A percentile compares a stretch with the other conserved stretches of the same genome.
phyloP scores from a whole-genome alignment of 1,140 invertebrate species.

The Danaus plexippus region DNA sequence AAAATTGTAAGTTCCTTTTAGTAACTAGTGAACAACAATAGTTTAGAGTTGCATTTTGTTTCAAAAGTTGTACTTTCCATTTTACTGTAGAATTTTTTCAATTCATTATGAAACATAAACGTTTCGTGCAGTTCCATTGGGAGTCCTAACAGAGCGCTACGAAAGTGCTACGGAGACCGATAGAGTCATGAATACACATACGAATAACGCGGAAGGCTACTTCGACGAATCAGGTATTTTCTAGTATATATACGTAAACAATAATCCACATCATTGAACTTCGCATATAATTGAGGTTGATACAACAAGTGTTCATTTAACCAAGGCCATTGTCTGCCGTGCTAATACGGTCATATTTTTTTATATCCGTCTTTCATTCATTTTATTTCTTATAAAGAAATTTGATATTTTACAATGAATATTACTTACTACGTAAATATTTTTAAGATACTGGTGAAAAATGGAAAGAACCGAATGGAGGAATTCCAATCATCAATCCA shows the following conservation, averaged over 20 bases:
- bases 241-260: not conserved
- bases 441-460: slow-evolving; percentile 38
- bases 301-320: too few species aligned
- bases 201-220: slow-evolving; percentile 22
- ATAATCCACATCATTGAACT: not conserved
- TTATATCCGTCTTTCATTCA: not conserved
- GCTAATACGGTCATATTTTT: too few species aligned
- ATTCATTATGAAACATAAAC: too few species aligned
- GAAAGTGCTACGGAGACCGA: slow-evolving; percentile 81
- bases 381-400: not conserved
- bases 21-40: too few species aligned
- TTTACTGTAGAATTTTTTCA: too few species aligned
- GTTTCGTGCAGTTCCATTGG: slow-evolving; percentile 79
- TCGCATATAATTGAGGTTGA: not conserved
- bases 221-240: slow-evolving; percentile 47
- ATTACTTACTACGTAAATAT: not conserved
- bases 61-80: too few species aligned
- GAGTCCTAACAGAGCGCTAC: slow-evolving; percentile 85
- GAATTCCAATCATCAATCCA: slow-evolving; percentile 30
- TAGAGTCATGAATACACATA: slow-evolving; percentile 57
- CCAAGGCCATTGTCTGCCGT: too few species aligned
- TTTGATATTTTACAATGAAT: too few species aligned
- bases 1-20: too few species aligned
- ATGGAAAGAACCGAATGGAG: slow-evolving; percentile 33
- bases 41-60: too few species aligned